Base-by-base conservation (phyloP, 1,140 invertebrate species). In the Daktulosphaira vitifoliae region DNA sequence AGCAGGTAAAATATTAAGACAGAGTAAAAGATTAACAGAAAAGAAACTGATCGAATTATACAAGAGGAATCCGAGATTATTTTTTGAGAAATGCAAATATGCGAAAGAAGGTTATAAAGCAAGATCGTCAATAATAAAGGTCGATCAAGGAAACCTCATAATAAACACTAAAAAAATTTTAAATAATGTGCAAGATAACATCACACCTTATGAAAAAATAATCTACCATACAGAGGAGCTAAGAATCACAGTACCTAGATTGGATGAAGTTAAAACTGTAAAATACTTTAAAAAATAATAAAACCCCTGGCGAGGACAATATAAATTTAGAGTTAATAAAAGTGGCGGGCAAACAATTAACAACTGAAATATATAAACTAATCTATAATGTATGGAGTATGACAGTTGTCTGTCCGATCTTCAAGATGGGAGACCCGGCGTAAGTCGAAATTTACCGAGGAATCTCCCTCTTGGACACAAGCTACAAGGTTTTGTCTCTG, bases 1-100 rank as follows among this genome's bases (percentile, higher is more conserved):
- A 33, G 22, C 50, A 26, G 33, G 50, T 51, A 51, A 51, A 51
- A 51, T 51, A 51, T 51, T 51, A 16, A 26, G 25, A 29, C 49
- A 51, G 25, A 51, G 6, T 52, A 52, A 52, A 8, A 33, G 16
- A 52, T 29, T 33, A 51, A 11, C n/a, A 0, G 15, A 52, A 52
- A 52, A 52, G 8, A 52, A 52, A 33, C 9, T 33, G 2, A 50
- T 50, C 2, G 48, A 50, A 50, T 25, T 26, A 50, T 50, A 7
- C 48, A 50, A 50, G 26, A 50, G 13, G 5, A 25, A 49, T 23
- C 22, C 46, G 1, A 26, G 15, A 50, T 50, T 50, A 26, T 26
- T 50, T 7, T 50, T 49, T 49, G 22, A 25, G 1, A 23, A 25
- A 5, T 49, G 46, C 22, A 49, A 49, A 8, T 49, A 3, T 15